A percentile compares a stretch with the other conserved stretches of the same genome.
Evolutionary conservation across 2,888 invertebrate species (phyloP).

Genomic region (Rotaria socialis): DNA sequence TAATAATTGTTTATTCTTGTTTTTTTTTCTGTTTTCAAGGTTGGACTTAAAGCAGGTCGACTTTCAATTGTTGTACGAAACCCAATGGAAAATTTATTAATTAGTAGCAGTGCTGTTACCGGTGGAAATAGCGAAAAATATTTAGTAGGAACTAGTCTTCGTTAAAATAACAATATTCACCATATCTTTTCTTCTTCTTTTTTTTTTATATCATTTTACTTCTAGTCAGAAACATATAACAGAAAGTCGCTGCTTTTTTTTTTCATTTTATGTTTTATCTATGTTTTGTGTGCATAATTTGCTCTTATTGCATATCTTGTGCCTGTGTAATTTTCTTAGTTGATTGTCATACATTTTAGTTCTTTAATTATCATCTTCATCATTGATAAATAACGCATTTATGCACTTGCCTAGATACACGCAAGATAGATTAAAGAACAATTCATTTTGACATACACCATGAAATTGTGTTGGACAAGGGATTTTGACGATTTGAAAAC

Average conservation of each 20-base stretch:
- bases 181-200: background rate
- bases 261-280: background rate
- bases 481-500: no score
- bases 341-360: background rate
- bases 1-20: background rate
- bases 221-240: background rate
- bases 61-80: conserved; percentile 28
- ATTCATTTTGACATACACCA: background rate
- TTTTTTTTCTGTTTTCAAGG: background rate
- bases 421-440: background rate
- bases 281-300: background rate
- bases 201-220: background rate
- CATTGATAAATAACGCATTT: background rate
- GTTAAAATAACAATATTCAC: background rate
- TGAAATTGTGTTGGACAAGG: background rate
- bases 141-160: background rate
- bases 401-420: background rate
- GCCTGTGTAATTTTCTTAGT: background rate
- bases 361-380: background rate
- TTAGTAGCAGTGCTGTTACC: background rate
- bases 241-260: background rate
- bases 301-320: background rate
- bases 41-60: conserved; percentile 15
- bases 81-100: background rate
- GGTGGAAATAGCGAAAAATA: background rate